Conservation (phyloP, 1,140 invertebrate species). For the Holcopasites calliopsidis region DNA sequence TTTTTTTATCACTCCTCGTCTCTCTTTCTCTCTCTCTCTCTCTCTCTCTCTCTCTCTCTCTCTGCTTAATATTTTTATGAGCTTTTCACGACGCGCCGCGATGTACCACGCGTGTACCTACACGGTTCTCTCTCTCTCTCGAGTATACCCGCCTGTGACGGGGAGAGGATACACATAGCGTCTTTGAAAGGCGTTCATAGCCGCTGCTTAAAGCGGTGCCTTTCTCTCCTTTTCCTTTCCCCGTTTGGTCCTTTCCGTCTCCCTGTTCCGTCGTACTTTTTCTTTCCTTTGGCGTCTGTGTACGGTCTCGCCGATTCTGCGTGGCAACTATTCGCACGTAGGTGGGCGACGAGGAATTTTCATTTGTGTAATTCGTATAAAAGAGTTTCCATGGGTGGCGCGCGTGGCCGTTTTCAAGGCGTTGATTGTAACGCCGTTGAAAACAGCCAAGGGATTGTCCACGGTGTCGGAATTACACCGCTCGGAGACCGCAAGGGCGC, state of each 20-base stretch:
- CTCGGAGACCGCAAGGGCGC: neutral
- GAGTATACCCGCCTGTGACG: too few species aligned
- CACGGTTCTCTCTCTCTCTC: too few species aligned
- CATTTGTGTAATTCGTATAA: slow-evolving; percentile 63
- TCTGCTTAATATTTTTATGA: slow-evolving; percentile 76
- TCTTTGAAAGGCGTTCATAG: slow-evolving; percentile 65
- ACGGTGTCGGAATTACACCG: slow-evolving; percentile 3
- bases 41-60: slow-evolving; percentile 29
- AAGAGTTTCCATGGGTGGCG: slow-evolving; percentile 51
- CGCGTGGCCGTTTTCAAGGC: slow-evolving; percentile 5
- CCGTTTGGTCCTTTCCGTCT: neutral
- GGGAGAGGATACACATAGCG: slow-evolving; percentile 40
- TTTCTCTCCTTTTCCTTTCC: slow-evolving; percentile 3
- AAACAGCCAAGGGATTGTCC: slow-evolving; percentile 30
- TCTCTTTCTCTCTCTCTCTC: slow-evolving; percentile 18
- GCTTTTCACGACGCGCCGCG: slow-evolving; percentile 71
- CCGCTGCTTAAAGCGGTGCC: slow-evolving; percentile 52
- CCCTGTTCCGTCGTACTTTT: neutral
- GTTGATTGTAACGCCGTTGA: slow-evolving; percentile 43
- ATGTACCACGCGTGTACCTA: slow-evolving; percentile 7
- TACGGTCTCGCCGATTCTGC: neutral
- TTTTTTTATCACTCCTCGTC: neutral
- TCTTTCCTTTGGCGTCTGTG: slow-evolving; percentile 18
- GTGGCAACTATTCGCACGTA: slow-evolving; percentile 22
- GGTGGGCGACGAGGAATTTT: slow-evolving; percentile 50